Evolutionary conservation across 2,797 vertebrate genomes (phyloP).

Genomic region (Tokudaia tokunoshimensis): DNA sequence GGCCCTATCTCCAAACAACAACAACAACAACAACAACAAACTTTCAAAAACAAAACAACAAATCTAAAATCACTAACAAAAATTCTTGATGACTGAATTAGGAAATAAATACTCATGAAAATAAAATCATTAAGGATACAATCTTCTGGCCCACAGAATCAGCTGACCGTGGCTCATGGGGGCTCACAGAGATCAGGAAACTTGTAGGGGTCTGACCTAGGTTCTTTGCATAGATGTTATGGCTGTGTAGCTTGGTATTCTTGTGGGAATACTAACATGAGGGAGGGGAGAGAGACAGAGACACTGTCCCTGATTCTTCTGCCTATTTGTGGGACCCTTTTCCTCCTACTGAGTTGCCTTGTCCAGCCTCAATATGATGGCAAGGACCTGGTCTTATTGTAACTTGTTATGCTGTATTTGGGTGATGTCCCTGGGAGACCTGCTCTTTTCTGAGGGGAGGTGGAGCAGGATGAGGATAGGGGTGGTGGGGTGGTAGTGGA

Average conservation of each 20-base stretch:
- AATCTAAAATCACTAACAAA: background rate
- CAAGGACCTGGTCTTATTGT: background rate
- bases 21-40: background rate
- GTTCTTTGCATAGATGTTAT: background rate
- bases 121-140: background rate
- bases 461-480: background rate
- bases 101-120: conserved; percentile 43
- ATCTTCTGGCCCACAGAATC: background rate
- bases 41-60: background rate
- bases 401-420: background rate
- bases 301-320: background rate
- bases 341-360: background rate
- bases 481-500: background rate
- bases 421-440: background rate
- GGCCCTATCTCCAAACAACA: background rate
- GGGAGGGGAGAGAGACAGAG: background rate
- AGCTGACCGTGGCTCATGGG: background rate
- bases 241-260: background rate
- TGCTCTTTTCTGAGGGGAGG: background rate
- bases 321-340: background rate
- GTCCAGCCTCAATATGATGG: background rate
- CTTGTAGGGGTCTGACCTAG: background rate
- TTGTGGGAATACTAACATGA: background rate
- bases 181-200: background rate
- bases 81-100: background rate